Evolutionary conservation across 2,888 invertebrate genomes (phyloP), one percentile per base, ranked within the genome.

Genomic region (Phyllotreta cruciferae): DNA sequence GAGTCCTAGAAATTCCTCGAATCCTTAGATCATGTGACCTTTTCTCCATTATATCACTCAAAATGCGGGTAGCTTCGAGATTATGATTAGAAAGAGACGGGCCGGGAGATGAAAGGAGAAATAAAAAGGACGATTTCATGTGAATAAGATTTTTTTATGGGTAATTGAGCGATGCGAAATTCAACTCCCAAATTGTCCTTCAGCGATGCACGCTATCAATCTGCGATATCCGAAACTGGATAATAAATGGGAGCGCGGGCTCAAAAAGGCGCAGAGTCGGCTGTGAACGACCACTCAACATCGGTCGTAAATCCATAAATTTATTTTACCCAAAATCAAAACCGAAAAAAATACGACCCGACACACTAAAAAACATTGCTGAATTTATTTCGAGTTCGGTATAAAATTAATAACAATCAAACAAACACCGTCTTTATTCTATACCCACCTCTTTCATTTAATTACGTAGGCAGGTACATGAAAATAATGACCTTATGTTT

Each of bases 1-100:
- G 52, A 37, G 52, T 14, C 14, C 52, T 52, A 42, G 44, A 60
- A 24, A 10, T 11, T 52, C 38, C 38, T 8, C 10, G 11, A 37
- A 44, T 44, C 52, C 36, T 60, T n/a, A 14, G 52, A 58, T 50
- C 58, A 37, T 14, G 42, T 44, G 60, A 34, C 60, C 42, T 53
- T 37, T 57, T 56, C 24, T 60, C 60, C 62, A 60, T 66, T 66
- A 60, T 53, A 60, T 60, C 14, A 52, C 52, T 13, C 9, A 60
- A 66, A 66, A 66, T 66, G 58, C 66, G 63, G 63, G 66, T 52
- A 50, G 66, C 60, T 60, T 56, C 58, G 52, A 61, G 61, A 66
- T 66, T 61, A 58, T 66, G 61, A 66, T 66, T 66, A 61, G 38
- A 44, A 10, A 37, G 49, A 56, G 35, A 55, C 54, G 36, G 37